Evolutionary conservation across 2,113 vertebrate species (phyloP).

Genomic region (Nannobrachium achirus): DNA sequence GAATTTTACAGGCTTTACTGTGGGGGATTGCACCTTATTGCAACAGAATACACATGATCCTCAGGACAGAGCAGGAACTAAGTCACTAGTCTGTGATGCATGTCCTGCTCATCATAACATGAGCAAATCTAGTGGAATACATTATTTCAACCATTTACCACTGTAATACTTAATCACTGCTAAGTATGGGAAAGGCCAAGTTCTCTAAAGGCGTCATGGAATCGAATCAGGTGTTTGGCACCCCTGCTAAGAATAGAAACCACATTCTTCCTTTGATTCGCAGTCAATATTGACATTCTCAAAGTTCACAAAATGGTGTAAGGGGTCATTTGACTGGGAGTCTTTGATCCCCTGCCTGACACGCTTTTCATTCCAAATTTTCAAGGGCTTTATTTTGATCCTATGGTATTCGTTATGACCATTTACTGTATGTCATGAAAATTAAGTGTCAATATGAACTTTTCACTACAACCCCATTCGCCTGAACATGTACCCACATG

Average conservation of each 20-base stretch:
- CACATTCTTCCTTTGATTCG: neutral
- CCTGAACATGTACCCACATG: too few relatives aligned
- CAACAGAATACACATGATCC: neutral
- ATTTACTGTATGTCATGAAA: neutral
- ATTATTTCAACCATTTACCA: too few relatives aligned
- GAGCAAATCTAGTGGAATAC: too few relatives aligned
- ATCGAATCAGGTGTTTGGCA: neutral
- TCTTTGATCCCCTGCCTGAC: neutral
- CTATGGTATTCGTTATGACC: neutral
- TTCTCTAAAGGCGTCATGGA: too few relatives aligned
- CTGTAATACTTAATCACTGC: too few relatives aligned
- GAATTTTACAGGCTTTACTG: neutral
- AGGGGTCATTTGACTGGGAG: neutral
- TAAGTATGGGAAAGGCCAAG: too few relatives aligned
- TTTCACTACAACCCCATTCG: too few relatives aligned
- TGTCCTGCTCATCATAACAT: too few relatives aligned
- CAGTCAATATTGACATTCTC: neutral
- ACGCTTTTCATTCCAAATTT: neutral
- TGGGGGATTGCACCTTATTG: neutral
- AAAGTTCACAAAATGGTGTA: neutral
- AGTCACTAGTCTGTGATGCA: neutral
- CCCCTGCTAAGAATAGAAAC: neutral
- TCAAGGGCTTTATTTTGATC: neutral
- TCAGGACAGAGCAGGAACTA: neutral
- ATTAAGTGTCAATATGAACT: neutral